Percentiles rank a stretch among this genome's conserved stretches.
Conservation (phyloP, 2,113 vertebrate species). For the Phylloscopus trochiloides region DNA sequence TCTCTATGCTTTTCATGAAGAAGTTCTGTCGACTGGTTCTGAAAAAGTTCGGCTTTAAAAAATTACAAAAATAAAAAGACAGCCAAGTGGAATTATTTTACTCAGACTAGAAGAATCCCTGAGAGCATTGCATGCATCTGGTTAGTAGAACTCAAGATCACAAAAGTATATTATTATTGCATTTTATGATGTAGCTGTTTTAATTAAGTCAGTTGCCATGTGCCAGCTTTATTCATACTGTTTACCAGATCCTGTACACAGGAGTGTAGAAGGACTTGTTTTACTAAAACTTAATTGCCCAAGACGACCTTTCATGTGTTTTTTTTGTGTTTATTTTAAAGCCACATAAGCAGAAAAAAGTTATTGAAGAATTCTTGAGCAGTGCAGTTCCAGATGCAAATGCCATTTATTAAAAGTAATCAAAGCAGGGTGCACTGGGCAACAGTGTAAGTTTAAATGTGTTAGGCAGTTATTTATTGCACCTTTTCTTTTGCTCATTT, state of each 20-base stretch:
- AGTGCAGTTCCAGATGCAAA: slow-evolving; percentile 17
- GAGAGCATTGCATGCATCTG: slow-evolving; percentile 62
- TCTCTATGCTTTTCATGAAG: slow-evolving; percentile 34
- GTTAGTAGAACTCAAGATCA: slow-evolving; percentile 61
- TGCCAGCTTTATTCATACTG: slow-evolving; percentile 66
- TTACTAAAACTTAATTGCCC: neutral
- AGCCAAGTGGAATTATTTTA: slow-evolving; percentile 42
- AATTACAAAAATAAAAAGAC: neutral
- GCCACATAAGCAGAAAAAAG: neutral
- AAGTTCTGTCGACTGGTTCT: slow-evolving; percentile 66
- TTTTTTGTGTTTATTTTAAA: neutral
- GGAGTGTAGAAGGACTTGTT: slow-evolving; percentile 36
- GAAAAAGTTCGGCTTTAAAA: slow-evolving; percentile 51
- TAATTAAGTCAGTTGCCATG: slow-evolving; percentile 42
- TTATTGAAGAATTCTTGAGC: neutral
- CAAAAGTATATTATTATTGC: slow-evolving; percentile 26
- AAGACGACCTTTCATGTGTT: neutral
- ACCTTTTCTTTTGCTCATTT: slow-evolving; percentile 31
- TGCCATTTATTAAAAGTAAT: neutral
- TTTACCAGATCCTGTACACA: slow-evolving; percentile 56
- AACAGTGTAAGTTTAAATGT: slow-evolving; percentile 13
- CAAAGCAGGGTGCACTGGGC: slow-evolving; percentile 4
- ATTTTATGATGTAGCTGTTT: slow-evolving; percentile 36
- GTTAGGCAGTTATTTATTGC: slow-evolving; percentile 22
- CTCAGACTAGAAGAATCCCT: slow-evolving; percentile 24